Evolutionary conservation across 2,888 invertebrate genomes (phyloP).

Genomic region (Caenorhabditis zanzibari): DNA sequence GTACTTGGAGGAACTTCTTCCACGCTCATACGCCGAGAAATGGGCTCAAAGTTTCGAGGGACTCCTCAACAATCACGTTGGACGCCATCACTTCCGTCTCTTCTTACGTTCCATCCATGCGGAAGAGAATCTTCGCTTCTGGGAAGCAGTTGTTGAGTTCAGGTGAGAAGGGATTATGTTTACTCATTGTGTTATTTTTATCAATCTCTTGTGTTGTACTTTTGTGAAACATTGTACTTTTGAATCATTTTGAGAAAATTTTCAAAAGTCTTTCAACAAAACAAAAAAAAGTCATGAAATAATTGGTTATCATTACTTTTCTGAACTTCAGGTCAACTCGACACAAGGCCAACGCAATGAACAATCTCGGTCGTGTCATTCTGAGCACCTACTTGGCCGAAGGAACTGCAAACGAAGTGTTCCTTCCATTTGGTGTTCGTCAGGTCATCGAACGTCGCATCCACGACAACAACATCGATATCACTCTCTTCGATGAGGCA

Average conservation of each 20-base stretch:
- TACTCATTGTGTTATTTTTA: background rate
- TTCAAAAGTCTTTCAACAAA: background rate
- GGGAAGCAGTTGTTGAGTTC: constrained; percentile 80
- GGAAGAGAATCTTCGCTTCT: constrained; percentile 83
- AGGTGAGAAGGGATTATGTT: constrained; percentile 49
- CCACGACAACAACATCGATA: constrained; percentile 79
- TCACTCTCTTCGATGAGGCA: constrained; percentile 81
- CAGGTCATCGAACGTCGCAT: constrained; percentile 78
- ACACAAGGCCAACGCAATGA: constrained; percentile 79
- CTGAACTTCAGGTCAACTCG: constrained; percentile 66
- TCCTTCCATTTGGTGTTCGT: constrained; percentile 81
- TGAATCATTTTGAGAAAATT: background rate
- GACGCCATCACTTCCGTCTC: constrained; percentile 82
- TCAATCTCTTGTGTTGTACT: background rate
- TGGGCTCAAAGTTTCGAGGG: constrained; percentile 82
- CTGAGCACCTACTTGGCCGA: constrained; percentile 80
- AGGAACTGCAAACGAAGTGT: constrained; percentile 81
- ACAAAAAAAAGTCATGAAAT: background rate
- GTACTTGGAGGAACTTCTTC: constrained; percentile 76
- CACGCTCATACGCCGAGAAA: constrained; percentile 80
- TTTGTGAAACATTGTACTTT: background rate
- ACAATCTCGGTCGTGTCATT: constrained; percentile 79
- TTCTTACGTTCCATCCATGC: constrained; percentile 82
- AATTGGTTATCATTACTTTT: background rate
- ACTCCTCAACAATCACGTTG: constrained; percentile 81